These are phyloP conservation scores for Pegoplata infirma DNA, from an alignment of 2,888 invertebrate species.

Conservation along the genomic window DNA sequence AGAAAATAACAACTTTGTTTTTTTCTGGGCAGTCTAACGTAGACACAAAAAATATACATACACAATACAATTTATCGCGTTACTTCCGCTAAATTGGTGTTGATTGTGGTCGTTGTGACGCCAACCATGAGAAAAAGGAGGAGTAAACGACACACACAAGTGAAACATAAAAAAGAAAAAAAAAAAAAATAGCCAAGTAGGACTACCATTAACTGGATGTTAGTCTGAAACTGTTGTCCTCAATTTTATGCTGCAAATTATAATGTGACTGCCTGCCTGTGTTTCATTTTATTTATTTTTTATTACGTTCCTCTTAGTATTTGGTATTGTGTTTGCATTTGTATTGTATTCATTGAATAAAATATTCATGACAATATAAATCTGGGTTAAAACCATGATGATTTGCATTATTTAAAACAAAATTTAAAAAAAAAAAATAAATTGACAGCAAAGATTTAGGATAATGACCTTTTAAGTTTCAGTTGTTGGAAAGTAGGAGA, in stretches of 20 bases:
- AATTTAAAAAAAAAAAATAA: background rate
- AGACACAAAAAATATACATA: constrained; percentile 51
- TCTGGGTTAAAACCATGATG: constrained; percentile 54
- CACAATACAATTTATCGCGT: constrained; percentile 72
- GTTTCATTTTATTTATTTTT: background rate
- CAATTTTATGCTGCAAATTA: constrained; percentile 50
- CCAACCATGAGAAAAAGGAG: constrained; percentile 54
- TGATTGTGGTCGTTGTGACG: constrained; percentile 72
- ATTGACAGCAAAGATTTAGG: background rate
- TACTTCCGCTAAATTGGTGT: constrained; percentile 77
- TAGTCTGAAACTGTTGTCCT: constrained; percentile 53
- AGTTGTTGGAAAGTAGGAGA: too few species aligned
- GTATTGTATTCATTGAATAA: constrained; percentile 39
- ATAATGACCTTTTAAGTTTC: background rate
- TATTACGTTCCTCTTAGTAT: background rate
- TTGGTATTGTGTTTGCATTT: background rate
- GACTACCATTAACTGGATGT: constrained; percentile 35
- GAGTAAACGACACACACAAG: background rate
- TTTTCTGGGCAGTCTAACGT: too few species aligned
- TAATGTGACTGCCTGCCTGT: constrained; percentile 29
- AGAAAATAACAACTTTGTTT: too few species aligned
- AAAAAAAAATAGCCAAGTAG: constrained; percentile 37
- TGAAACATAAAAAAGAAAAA: constrained; percentile 7
- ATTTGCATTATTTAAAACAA: constrained; percentile 31
- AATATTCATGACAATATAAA: constrained; percentile 57